These are phyloP conservation scores for Percopsis omiscomaycus DNA, from an alignment of 2,797 vertebrate genomes.

Conservation along the genomic window DNA sequence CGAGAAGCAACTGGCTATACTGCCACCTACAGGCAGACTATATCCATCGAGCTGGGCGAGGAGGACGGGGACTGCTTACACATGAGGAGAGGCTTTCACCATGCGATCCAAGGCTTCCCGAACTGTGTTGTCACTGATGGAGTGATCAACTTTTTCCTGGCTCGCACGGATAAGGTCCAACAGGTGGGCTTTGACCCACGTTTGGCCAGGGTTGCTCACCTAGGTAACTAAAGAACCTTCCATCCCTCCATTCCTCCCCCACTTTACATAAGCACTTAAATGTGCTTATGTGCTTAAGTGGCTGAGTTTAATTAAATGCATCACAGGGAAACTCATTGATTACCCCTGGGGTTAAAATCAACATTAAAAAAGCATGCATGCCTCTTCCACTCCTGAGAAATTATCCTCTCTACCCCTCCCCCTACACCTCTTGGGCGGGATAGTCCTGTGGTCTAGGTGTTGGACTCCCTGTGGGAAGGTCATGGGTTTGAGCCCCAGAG, in stretches of 20 bases:
- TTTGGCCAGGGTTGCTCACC: constrained; percentile 84
- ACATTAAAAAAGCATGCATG: no score
- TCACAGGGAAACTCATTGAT: no score
- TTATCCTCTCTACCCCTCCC: no score
- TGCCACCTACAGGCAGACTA: constrained; percentile 86
- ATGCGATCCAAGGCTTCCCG: constrained; percentile 85
- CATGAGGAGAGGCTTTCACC: constrained; percentile 83
- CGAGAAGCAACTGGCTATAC: constrained; percentile 87
- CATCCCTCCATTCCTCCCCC: neutral
- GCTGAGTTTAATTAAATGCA: neutral
- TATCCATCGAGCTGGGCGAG: constrained; percentile 82
- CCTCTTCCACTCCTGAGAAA: no score
- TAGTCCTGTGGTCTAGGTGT: no score
- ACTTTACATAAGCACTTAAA: neutral
- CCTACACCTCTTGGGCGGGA: no score
- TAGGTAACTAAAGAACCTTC: constrained; percentile 79
- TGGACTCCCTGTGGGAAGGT: no score
- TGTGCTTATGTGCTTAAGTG: neutral
- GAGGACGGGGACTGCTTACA: constrained; percentile 87
- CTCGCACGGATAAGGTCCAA: constrained; percentile 88
- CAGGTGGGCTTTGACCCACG: constrained; percentile 92
- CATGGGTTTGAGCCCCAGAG: no score
- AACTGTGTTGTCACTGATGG: constrained; percentile 90
- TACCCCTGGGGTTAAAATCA: no score
- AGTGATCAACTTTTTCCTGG: constrained; percentile 95